A percentile compares a stretch with the other conserved stretches of the same genome.
Evolutionary conservation across 2,888 invertebrate genomes (phyloP).

Genomic region (Drepana falcataria): DNA sequence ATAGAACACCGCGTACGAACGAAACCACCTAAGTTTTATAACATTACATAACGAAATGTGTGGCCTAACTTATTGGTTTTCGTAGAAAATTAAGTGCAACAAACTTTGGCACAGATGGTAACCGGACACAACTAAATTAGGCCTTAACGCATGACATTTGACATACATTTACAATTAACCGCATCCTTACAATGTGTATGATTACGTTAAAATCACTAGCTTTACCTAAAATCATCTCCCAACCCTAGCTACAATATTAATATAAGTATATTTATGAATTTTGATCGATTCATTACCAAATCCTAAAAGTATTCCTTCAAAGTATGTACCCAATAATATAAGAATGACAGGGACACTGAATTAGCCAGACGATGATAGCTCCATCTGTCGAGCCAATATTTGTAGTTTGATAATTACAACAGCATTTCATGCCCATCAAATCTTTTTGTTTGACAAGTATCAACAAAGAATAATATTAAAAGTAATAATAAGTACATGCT

Average conservation of each 20-base stretch:
- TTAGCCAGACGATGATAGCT: background rate
- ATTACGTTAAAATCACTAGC: slow-evolving; percentile 16
- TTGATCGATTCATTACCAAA: too few relatives aligned
- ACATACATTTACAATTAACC: slow-evolving; percentile 5
- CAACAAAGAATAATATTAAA: slow-evolving; percentile 2
- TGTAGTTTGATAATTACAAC: slow-evolving; percentile 7
- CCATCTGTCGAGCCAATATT: background rate
- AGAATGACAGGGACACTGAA: too few relatives aligned
- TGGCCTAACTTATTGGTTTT: slow-evolving; percentile 11
- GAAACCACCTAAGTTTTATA: too few relatives aligned
- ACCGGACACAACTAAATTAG: slow-evolving; percentile 39
- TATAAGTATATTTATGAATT: too few relatives aligned
- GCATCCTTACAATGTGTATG: slow-evolving; percentile 8
- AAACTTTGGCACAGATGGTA: slow-evolving; percentile 58
- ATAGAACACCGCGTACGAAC: slow-evolving; percentile 4
- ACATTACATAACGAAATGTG: slow-evolving; percentile 1
- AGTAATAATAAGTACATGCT: slow-evolving; percentile 25
- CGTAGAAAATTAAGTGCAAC: slow-evolving; percentile 15
- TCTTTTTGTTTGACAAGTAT: background rate
- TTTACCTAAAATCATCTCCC: slow-evolving; percentile 7
- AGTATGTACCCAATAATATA: too few relatives aligned
- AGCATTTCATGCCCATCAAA: slow-evolving; percentile 3
- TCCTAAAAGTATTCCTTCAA: too few relatives aligned
- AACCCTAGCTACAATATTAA: background rate
- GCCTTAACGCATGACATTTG: slow-evolving; percentile 16